Evolutionary conservation across 1,140 invertebrate genomes (phyloP).

Genomic region (Chionoecetes opilio): DNA sequence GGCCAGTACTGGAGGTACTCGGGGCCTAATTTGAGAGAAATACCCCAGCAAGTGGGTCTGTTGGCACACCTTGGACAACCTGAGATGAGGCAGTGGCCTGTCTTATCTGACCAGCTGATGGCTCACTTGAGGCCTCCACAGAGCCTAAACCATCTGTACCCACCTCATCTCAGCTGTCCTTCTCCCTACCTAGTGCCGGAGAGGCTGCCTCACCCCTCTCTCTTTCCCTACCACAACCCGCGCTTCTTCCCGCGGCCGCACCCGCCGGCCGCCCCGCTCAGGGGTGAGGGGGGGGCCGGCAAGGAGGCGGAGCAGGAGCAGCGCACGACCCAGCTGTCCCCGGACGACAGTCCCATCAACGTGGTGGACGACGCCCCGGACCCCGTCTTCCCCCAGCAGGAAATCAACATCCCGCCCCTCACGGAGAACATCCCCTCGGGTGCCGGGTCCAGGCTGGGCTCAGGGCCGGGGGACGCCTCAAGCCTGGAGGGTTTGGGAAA

Average conservation of each 20-base stretch:
- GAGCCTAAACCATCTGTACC: slow-evolving; percentile 33
- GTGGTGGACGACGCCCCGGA: slow-evolving; percentile 78
- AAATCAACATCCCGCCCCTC: slow-evolving; percentile 74
- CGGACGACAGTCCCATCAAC: slow-evolving; percentile 79
- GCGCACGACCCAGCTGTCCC: slow-evolving; percentile 63
- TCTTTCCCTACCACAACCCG: neutral
- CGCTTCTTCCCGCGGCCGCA: slow-evolving; percentile 43
- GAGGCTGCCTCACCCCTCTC: neutral
- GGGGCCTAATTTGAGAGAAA: slow-evolving; percentile 5
- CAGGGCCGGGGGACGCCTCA: slow-evolving; percentile 37
- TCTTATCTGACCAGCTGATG: slow-evolving; percentile 46
- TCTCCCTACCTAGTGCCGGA: slow-evolving; percentile 30
- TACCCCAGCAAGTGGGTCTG: neutral
- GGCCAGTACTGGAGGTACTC: slow-evolving; percentile 35
- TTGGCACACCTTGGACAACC: slow-evolving; percentile 33
- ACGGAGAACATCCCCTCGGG: slow-evolving; percentile 42
- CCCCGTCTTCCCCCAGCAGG: slow-evolving; percentile 69
- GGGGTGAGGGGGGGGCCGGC: neutral
- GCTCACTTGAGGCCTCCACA: slow-evolving; percentile 50
- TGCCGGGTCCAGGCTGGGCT: neutral
- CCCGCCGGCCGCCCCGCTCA: neutral
- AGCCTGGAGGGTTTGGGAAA: slow-evolving; percentile 77
- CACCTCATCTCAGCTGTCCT: neutral
- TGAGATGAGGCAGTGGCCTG: slow-evolving; percentile 48
- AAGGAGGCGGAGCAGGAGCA: slow-evolving; percentile 50